Conservation (phyloP, 2,888 invertebrate genomes). For the Trachelus troglodyta region DNA sequence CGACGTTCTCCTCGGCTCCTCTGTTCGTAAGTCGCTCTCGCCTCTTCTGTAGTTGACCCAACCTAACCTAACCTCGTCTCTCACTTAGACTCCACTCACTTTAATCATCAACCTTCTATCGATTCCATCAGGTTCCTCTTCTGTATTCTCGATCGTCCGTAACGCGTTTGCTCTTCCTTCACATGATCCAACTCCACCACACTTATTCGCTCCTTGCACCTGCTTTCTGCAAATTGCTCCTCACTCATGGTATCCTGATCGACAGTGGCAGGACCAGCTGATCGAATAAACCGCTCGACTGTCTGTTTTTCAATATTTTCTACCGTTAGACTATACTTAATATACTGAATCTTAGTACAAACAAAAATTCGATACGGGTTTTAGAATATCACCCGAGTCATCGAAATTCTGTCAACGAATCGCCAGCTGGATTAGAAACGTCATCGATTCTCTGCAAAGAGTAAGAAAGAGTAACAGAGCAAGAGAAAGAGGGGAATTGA, state of each 20-base stretch:
- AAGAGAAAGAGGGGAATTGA: too few species aligned
- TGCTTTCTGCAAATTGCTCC: conserved; percentile 58
- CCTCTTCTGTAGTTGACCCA: too few species aligned
- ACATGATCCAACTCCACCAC: conserved; percentile 55
- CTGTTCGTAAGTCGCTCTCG: not conserved
- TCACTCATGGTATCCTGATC: conserved; percentile 57
- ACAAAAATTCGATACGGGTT: too few species aligned
- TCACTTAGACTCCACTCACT: not conserved
- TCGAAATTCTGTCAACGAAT: too few species aligned
- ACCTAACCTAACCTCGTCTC: not conserved
- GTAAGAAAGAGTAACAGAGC: too few species aligned
- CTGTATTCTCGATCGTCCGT: not conserved
- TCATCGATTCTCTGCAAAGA: too few species aligned
- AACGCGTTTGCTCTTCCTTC: conserved; percentile 27
- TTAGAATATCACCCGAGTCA: too few species aligned
- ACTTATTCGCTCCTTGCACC: conserved; percentile 63
- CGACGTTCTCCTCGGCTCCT: conserved; percentile 7
- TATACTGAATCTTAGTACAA: too few species aligned
- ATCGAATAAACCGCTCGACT: not conserved
- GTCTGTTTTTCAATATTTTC: too few species aligned
- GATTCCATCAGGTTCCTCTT: not conserved
- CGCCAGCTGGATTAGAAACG: too few species aligned
- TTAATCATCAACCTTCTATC: not conserved
- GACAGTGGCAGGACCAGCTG: conserved; percentile 17
- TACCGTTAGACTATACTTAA: too few species aligned